These are phyloP conservation scores for Leptonema lineaticorne DNA, from an alignment of 1,140 invertebrate genomes.

Conservation along the genomic window DNA sequence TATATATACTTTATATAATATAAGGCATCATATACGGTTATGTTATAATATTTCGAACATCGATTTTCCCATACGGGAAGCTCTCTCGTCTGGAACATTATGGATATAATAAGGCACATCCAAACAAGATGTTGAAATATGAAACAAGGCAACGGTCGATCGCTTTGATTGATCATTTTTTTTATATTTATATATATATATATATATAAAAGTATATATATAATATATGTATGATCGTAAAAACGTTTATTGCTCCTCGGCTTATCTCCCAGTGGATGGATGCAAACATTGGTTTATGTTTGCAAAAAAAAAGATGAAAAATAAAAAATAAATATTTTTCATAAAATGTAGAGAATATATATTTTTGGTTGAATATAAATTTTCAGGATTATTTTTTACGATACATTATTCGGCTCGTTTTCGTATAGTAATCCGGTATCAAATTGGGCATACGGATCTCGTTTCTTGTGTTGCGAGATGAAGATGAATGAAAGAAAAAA, in stretches of 20 bases:
- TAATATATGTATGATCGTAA: background rate
- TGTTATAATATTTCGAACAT: background rate
- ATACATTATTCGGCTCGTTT: background rate
- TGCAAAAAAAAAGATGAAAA: no score
- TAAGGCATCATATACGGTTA: background rate
- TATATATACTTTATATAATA: background rate
- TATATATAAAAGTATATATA: no score
- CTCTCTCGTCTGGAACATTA: slow-evolving; percentile 12
- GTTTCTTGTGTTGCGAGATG: background rate
- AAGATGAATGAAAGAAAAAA: background rate
- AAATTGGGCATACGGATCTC: slow-evolving; percentile 16
- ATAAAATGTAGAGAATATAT: no score
- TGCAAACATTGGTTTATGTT: background rate
- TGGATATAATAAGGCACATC: slow-evolving; percentile 10
- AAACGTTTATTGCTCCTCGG: background rate
- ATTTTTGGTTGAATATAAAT: background rate
- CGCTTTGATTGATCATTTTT: slow-evolving; percentile 11
- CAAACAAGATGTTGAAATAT: slow-evolving; percentile 15
- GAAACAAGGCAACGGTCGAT: slow-evolving; percentile 8
- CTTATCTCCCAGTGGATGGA: background rate
- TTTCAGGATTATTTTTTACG: slow-evolving; percentile 13
- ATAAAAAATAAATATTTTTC: no score
- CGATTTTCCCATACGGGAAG: slow-evolving; percentile 9
- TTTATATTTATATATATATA: no score
- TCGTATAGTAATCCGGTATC: slow-evolving; percentile 20